A percentile compares a stretch with the other conserved stretches of the same genome.
Evolutionary conservation across 2,888 invertebrate genomes (phyloP).

Genomic region (Ochropleura plecta): DNA sequence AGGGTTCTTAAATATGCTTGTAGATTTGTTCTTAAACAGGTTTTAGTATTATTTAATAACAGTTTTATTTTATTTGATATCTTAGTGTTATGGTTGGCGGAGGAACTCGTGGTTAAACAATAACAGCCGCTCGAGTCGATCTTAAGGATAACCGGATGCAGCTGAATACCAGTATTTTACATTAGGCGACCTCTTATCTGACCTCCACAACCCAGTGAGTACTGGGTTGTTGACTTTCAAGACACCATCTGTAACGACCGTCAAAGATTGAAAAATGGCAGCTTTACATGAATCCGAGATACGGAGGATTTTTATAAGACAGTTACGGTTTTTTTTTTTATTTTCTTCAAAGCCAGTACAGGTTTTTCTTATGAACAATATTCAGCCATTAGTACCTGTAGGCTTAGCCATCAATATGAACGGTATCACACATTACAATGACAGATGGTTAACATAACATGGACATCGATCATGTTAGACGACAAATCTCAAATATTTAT

Average conservation of each 20-base stretch:
- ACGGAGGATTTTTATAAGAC: background rate
- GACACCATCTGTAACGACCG: too few relatives aligned
- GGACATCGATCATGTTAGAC: slow-evolving; percentile 53
- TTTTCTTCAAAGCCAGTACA: background rate
- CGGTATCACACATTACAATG: slow-evolving; percentile 56
- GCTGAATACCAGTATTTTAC: too few relatives aligned
- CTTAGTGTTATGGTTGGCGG: too few relatives aligned
- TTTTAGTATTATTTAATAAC: background rate
- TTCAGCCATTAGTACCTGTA: slow-evolving; percentile 21
- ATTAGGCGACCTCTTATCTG: too few relatives aligned
- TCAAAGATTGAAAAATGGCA: too few relatives aligned
- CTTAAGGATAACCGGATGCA: too few relatives aligned
- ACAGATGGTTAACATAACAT: slow-evolving; percentile 38
- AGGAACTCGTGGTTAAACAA: too few relatives aligned
- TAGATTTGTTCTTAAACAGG: slow-evolving; percentile 4
- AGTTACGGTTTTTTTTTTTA: background rate
- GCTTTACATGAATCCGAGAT: too few relatives aligned
- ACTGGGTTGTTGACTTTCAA: too few relatives aligned
- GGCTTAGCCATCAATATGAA: slow-evolving; percentile 54
- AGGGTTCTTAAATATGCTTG: slow-evolving; percentile 23
- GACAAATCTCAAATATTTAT: too few relatives aligned
- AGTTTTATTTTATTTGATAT: background rate
- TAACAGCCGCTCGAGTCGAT: too few relatives aligned
- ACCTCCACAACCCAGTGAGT: too few relatives aligned
- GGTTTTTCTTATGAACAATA: slow-evolving; percentile 21